A percentile compares a stretch with the other conserved stretches of the same genome.
phyloP scores from a whole-genome alignment of 1,140 invertebrate genomes.

The Laodelphax striatellus region DNA sequence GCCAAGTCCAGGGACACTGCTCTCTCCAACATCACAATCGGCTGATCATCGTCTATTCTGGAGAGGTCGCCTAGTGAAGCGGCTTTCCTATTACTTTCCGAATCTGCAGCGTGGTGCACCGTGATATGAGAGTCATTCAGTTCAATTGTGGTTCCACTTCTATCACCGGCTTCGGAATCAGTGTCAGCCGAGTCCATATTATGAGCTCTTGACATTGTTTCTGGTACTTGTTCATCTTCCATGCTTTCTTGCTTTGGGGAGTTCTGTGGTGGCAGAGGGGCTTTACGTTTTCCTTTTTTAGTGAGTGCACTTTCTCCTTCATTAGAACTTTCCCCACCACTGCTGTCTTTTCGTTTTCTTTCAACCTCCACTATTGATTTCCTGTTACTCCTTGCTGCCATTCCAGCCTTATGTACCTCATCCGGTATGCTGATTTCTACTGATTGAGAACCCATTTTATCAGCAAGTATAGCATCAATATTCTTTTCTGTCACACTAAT shows the following conservation, averaged over 20 bases:
- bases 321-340: conserved; percentile 17
- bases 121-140: conserved; percentile 60
- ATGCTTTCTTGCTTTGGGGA: conserved; percentile 13
- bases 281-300: conserved; percentile 58
- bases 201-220: conserved; percentile 17
- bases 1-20: conserved; percentile 72
- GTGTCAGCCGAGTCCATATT: conserved; percentile 29
- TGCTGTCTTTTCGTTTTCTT: conserved; percentile 14
- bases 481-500: background rate
- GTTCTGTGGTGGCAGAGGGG: conserved; percentile 47
- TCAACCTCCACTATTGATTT: conserved; percentile 31
- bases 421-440: conserved; percentile 36
- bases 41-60: conserved; percentile 45
- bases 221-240: conserved; percentile 16
- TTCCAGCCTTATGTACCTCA: conserved; percentile 56
- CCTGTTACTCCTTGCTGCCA: conserved; percentile 51
- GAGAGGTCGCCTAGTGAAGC: conserved; percentile 70
- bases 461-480: too few species aligned
- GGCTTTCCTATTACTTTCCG: conserved; percentile 59
- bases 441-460: background rate
- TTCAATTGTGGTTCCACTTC: conserved; percentile 44
- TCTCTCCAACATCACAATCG: conserved; percentile 52
- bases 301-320: conserved; percentile 17
- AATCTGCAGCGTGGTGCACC: conserved; percentile 49
- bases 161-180: conserved; percentile 32